Percentiles rank a stretch among this genome's conserved stretches.
These are phyloP conservation scores for Clusia tigrina DNA, from an alignment of 2,888 invertebrate genomes.

Conservation along the genomic window DNA sequence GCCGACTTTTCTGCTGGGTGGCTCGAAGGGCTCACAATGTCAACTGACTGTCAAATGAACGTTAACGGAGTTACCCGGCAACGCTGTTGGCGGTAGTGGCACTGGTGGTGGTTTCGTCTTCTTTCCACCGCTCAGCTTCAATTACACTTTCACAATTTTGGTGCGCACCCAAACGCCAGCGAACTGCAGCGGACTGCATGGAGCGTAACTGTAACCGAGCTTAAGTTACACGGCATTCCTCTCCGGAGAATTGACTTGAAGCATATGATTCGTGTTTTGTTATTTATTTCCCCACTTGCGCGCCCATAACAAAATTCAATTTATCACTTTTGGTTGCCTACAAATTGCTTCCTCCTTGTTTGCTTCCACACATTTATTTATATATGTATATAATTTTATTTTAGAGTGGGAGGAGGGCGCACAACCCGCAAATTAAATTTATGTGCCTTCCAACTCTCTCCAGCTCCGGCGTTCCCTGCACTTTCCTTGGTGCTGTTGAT, in stretches of 20 bases:
- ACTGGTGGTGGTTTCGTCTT: too few species aligned
- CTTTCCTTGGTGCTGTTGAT: constrained; percentile 22
- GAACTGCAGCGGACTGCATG: background rate
- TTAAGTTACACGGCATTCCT: constrained; percentile 23
- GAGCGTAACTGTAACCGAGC: constrained; percentile 21
- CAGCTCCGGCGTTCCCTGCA: background rate
- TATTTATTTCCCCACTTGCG: constrained; percentile 10
- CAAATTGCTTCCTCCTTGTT: background rate
- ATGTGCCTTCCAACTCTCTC: background rate
- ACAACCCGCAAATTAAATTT: constrained; percentile 25
- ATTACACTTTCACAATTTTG: constrained; percentile 26
- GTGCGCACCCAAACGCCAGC: background rate
- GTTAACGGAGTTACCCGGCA: too few species aligned
- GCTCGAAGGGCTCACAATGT: too few species aligned
- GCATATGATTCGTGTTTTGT: constrained; percentile 9
- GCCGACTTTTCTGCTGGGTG: too few species aligned
- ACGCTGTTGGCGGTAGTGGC: too few species aligned
- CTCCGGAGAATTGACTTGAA: constrained; percentile 11
- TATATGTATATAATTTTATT: background rate
- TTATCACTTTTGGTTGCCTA: constrained; percentile 12
- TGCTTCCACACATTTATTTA: background rate
- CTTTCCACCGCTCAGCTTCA: constrained; percentile 7
- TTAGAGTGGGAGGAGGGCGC: background rate
- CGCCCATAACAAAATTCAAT: constrained; percentile 20
- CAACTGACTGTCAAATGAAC: too few species aligned